phyloP scores from a whole-genome alignment of 30 jellyfish, hydroid and myxozoan genomes.

The Aurelia sp. region DNA sequence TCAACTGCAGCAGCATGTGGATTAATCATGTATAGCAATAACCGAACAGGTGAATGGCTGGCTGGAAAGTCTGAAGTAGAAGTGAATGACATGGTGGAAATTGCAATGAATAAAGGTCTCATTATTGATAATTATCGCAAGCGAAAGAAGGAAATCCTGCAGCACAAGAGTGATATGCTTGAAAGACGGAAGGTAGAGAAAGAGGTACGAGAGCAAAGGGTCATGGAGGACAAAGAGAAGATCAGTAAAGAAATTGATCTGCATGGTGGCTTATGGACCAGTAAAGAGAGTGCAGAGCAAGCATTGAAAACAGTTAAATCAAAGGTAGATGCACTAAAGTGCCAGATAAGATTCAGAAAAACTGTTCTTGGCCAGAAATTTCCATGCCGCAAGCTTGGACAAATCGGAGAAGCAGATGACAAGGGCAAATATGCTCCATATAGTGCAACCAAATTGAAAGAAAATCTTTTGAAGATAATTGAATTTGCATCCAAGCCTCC shows the following conservation, averaged over 20 bases:
- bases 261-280: constrained; percentile 39
- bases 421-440: no score
- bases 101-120: constrained; percentile 21
- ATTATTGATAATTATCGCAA: not conserved
- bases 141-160: constrained; percentile 19
- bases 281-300: constrained; percentile 12
- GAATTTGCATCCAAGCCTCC: constrained; percentile 4
- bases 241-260: constrained; percentile 23
- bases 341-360: constrained; percentile 39
- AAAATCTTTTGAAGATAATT: constrained; percentile 5
- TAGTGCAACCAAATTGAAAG: no score
- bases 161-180: constrained; percentile 1
- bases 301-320: not conserved
- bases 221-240: not conserved
- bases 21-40: constrained; percentile 26
- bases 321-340: not conserved
- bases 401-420: no score
- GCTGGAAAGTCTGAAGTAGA: constrained; percentile 27
- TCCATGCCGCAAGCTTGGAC: constrained; percentile 30
- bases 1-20: no score
- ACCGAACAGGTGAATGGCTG: constrained; percentile 53
- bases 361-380: constrained; percentile 3
- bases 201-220: constrained; percentile 12
- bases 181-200: constrained; percentile 25
- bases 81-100: not conserved